phyloP scores from a whole-genome alignment of 2,797 vertebrate genomes.

The Xiphorhynchus erythropygius region DNA sequence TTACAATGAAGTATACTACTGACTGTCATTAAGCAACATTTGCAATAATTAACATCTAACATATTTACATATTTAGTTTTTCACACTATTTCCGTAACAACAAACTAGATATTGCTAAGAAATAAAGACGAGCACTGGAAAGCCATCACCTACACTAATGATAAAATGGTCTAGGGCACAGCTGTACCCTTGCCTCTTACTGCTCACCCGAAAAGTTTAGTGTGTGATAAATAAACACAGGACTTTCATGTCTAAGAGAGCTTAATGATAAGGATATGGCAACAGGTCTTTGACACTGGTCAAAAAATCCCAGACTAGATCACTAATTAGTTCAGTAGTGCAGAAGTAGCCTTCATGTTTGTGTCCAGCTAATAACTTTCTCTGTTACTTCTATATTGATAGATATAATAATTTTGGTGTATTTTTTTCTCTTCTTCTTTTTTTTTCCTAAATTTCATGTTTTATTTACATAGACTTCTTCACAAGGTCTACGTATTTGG shows the following conservation, averaged over 20 bases:
- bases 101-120: background rate
- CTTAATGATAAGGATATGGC: background rate
- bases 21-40: background rate
- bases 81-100: background rate
- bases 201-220: background rate
- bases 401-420: rapidly evolving
- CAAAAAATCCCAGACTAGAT: background rate
- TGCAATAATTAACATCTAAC: background rate
- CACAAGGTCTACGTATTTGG: background rate
- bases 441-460: background rate
- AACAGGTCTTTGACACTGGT: background rate
- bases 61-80: background rate
- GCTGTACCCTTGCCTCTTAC: background rate
- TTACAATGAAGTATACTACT: background rate
- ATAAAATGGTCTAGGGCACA: background rate
- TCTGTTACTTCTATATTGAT: background rate
- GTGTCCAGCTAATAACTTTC: background rate
- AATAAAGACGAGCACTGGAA: background rate
- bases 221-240: background rate
- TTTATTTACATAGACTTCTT: background rate
- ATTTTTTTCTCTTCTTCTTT: background rate
- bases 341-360: background rate
- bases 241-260: background rate
- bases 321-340: background rate
- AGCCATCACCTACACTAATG: background rate